Base-by-base conservation (phyloP, 2,888 invertebrate genomes). In the Autographa pulchrina region DNA sequence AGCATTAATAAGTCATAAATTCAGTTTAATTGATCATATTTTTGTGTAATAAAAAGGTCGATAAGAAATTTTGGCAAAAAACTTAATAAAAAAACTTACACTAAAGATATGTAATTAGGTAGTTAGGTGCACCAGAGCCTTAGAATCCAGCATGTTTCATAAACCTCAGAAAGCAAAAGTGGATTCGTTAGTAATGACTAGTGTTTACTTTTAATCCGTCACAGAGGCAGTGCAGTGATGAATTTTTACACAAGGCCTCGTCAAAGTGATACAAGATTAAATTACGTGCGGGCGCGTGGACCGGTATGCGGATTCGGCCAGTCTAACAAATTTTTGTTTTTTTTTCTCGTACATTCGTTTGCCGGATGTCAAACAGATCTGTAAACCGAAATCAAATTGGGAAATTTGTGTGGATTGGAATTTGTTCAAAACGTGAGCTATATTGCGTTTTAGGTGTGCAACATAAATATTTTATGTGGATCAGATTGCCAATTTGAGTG, bases 181-280 rank as follows among this genome's bases (percentile, higher is more conserved):
- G 62, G 48, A 65, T 70, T 60, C 65, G 64, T 62, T 63, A 72
- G 71, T 79, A 77, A 81, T 74, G 66, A 68, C 64, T 64, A 68
- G 71, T 82, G 75, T 86, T 85, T 83, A 85, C 80, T 74, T 83
- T 80, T 75, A 83, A 87, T 85, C 84, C 73, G 77, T 81, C 75
- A 74, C 76, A 74, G 77, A 77, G 75, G 71, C 68, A 60, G 70
- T 72, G 71, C 77, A 72, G 73, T 78, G 78, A 86, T 86, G 82
- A 86, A 82, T 85, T 86, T 86, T 90, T 87, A 85, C 85, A 89
- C 85, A 87, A 89, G 87, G 87, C 83, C 87, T 86, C 87, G 90
- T 91, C 93, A 93, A 94, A 93, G 92, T 91, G 92, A 90, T 89
- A 88, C 89, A 88, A 88, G 91, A 94, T 94, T 92, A 89, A 93